Percentiles rank a stretch among this genome's conserved stretches.
phyloP scores from a whole-genome alignment of 2,888 invertebrate genomes.

The Siphlonurus alternatus region DNA sequence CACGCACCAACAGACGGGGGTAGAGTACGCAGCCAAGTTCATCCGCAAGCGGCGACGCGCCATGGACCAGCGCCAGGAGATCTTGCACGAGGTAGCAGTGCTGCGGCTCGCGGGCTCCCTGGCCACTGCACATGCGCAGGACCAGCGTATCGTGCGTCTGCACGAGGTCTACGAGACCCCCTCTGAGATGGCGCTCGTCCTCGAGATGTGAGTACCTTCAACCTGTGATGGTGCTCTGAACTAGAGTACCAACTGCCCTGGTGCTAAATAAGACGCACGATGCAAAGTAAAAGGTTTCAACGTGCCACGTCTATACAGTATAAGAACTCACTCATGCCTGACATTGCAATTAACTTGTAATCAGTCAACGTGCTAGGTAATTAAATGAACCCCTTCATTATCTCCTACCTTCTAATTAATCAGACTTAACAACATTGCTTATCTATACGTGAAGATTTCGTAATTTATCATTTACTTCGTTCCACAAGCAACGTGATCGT shows the following conservation, averaged over 20 bases:
- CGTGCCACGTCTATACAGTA: too few species aligned
- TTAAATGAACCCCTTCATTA: too few species aligned
- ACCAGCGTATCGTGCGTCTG: slow-evolving; percentile 60
- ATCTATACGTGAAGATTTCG: too few species aligned
- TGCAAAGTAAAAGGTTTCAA: too few species aligned
- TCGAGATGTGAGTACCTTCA: slow-evolving; percentile 60
- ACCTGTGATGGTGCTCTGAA: neutral
- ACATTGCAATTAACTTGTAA: too few species aligned
- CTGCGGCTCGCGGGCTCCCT: slow-evolving; percentile 51
- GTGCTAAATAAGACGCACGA: too few species aligned
- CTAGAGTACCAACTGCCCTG: neutral
- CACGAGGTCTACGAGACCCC: slow-evolving; percentile 69
- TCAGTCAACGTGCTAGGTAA: too few species aligned
- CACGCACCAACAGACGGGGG: slow-evolving; percentile 67
- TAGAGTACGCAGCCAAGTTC: slow-evolving; percentile 92
- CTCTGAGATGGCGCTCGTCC: slow-evolving; percentile 59
- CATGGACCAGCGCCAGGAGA: slow-evolving; percentile 69
- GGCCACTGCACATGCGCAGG: neutral
- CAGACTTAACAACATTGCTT: too few species aligned
- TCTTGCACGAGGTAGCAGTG: slow-evolving; percentile 87
- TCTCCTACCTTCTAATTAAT: too few species aligned
- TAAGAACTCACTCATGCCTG: too few species aligned
- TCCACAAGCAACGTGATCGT: too few species aligned
- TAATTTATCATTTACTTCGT: too few species aligned
- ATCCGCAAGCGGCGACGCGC: slow-evolving; percentile 80